phyloP scores from a whole-genome alignment of 2,888 invertebrate species.

The Imbricaverruca yamaguchii region DNA sequence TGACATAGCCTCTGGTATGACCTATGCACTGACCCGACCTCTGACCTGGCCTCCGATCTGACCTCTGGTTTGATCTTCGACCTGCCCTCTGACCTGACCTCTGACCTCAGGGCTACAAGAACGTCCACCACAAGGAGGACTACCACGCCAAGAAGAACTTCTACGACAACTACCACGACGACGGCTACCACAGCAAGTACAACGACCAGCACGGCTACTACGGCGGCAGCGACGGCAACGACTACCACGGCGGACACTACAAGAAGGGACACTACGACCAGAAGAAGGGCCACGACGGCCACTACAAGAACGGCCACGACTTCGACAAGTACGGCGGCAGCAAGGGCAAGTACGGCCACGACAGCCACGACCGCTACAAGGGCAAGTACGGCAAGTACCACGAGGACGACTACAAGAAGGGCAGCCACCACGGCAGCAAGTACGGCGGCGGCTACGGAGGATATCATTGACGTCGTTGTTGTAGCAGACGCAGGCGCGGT shows the following conservation, averaged over 20 bases:
- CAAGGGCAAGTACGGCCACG: slow-evolving; percentile 25
- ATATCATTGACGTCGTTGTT: neutral
- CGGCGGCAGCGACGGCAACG: slow-evolving; percentile 66
- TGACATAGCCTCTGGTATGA: too few relatives aligned
- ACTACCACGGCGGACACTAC: slow-evolving; percentile 64
- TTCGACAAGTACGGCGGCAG: slow-evolving; percentile 25
- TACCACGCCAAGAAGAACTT: slow-evolving; percentile 68
- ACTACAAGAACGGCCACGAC: slow-evolving; percentile 28
- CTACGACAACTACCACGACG: slow-evolving; percentile 67
- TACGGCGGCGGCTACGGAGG: neutral
- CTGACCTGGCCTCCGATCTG: too few relatives aligned
- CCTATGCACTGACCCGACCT: too few relatives aligned
- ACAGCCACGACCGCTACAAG: slow-evolving; percentile 26
- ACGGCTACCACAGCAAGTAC: slow-evolving; percentile 67
- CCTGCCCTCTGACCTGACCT: neutral
- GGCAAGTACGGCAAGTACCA: slow-evolving; percentile 13
- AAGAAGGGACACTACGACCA: slow-evolving; percentile 38
- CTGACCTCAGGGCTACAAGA: slow-evolving; percentile 60
- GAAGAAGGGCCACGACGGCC: slow-evolving; percentile 22
- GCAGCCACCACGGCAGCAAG: slow-evolving; percentile 1
- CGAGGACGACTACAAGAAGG: slow-evolving; percentile 6
- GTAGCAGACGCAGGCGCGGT: too few relatives aligned
- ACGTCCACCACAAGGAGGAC: slow-evolving; percentile 72
- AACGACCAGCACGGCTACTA: slow-evolving; percentile 64
- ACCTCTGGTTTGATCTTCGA: too few relatives aligned